Percentiles rank a stretch among this genome's conserved stretches.
Conservation (phyloP, 2,888 invertebrate genomes). For the Morpho achilles region DNA sequence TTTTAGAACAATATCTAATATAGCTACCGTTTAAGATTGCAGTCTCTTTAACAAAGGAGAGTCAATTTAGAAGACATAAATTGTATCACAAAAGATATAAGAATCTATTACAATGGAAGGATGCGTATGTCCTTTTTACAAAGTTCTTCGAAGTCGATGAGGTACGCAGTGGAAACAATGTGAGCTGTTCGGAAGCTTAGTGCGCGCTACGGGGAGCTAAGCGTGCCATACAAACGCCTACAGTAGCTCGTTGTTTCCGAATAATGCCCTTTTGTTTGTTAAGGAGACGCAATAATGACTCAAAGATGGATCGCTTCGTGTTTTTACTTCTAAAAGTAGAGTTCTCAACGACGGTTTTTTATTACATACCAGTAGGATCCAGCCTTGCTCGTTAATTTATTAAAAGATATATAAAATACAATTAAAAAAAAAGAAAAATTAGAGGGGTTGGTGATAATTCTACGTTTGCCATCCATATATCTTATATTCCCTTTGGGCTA, state of each 20-base stretch:
- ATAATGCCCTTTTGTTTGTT: slow-evolving; percentile 26
- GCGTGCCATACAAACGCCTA: slow-evolving; percentile 35
- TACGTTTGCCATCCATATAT: too few relatives aligned
- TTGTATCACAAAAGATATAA: slow-evolving; percentile 46
- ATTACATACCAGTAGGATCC: too few relatives aligned
- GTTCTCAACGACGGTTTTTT: too few relatives aligned
- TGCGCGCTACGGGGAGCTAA: slow-evolving; percentile 31
- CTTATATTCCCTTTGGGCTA: too few relatives aligned
- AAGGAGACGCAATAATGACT: slow-evolving; percentile 29
- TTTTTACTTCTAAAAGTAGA: not conserved
- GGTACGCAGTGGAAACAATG: slow-evolving; percentile 37
- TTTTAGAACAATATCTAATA: slow-evolving; percentile 13
- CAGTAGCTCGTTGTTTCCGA: slow-evolving; percentile 53
- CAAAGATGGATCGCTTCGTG: slow-evolving; percentile 8
- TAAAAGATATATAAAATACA: too few relatives aligned
- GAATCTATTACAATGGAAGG: slow-evolving; percentile 46
- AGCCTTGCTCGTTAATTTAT: too few relatives aligned
- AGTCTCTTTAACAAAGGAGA: slow-evolving; percentile 25
- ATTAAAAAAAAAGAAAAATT: too few relatives aligned
- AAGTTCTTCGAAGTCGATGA: slow-evolving; percentile 44
- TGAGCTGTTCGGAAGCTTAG: slow-evolving; percentile 31
- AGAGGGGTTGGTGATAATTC: too few relatives aligned
- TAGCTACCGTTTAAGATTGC: slow-evolving; percentile 20
- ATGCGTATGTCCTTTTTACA: slow-evolving; percentile 39
- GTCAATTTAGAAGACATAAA: slow-evolving; percentile 36